Evolutionary conservation across 2,113 vertebrate genomes (phyloP), one percentile per base, ranked within the genome.

Genomic region (Sisor rabdophorus): DNA sequence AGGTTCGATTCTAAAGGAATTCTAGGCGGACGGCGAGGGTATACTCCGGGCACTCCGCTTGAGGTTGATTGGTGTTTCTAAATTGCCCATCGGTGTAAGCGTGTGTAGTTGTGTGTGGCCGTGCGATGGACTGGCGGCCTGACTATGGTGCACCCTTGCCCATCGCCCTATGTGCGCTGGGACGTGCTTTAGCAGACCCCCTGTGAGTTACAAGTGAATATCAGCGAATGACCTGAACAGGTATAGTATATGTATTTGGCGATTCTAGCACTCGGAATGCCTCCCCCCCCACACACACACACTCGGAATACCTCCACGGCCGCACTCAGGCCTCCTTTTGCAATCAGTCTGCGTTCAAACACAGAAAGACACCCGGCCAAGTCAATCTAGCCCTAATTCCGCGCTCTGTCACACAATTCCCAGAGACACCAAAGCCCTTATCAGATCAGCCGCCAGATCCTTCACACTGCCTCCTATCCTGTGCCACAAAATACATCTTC

Each of bases 361-460:
- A 16, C 9, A 13, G 22, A 12, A 17, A 59, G 50, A 69, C 54
- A 64, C 55, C 58, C 24, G 76, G 79, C 67, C 70, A 32, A 59
- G 70, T 79, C 70, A 84, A 80, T 76, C 71, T 65, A 78, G 71
- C 70, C 63, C 63, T 63, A 77, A 71, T 79, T 75, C 59, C 72
- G 70, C 53, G 26, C 55, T 2, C 5, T 20, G 52, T 75, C 54
- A 47, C 56, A 58, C 79, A 83, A 76, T 69, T 81, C 64, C 54
- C 9, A 53, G 69, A 77, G 60, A 84, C 73, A n/a, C 63, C 36
- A 22, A 76, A 78, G 81, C 68, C 74, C 64, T 81, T 83, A 80
- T 85, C 81, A 83, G 81, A 84, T 81, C 84, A 76, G 76, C 59
- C 58, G 75, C 69, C 50, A 78, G 19, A 73, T 83, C 75, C 75